These are phyloP conservation scores for Andrena camellia DNA, from an alignment of 2,888 invertebrate species.

Conservation along the genomic window DNA sequence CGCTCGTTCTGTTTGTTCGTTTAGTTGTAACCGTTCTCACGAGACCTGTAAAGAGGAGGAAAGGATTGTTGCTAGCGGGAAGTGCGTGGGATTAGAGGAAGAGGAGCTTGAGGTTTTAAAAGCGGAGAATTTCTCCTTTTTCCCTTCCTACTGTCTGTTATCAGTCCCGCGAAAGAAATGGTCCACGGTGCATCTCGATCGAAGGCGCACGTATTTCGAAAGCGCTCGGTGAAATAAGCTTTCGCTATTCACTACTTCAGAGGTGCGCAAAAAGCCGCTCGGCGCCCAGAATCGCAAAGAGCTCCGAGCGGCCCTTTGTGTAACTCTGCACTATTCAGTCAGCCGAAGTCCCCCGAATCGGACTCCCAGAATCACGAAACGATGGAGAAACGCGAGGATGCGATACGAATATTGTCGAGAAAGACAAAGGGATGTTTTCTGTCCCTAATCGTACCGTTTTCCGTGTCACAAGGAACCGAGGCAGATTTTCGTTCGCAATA, in stretches of 20 bases:
- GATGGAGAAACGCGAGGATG: too few species aligned
- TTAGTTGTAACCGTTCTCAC: neutral
- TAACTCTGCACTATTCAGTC: too few species aligned
- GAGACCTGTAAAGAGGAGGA: slow-evolving; percentile 9
- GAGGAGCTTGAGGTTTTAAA: too few species aligned
- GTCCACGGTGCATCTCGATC: neutral
- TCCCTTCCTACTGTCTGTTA: neutral
- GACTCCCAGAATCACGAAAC: too few species aligned
- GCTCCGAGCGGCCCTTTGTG: too few species aligned
- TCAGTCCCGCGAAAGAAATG: neutral
- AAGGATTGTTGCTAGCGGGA: slow-evolving; percentile 10
- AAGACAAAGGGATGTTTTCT: neutral
- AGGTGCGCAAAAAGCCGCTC: too few species aligned
- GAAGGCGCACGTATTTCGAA: neutral
- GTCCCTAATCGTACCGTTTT: neutral
- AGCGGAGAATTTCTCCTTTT: too few species aligned
- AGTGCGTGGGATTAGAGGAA: neutral
- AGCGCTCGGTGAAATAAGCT: neutral
- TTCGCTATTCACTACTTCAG: too few species aligned
- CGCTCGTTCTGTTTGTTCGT: slow-evolving; percentile 22
- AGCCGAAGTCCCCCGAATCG: too few species aligned
- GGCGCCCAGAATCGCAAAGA: too few species aligned
- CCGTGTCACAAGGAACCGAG: neutral
- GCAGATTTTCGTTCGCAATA: slow-evolving; percentile 51
- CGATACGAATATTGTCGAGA: too few species aligned